These are phyloP conservation scores for Myopa testacea DNA, from an alignment of 2,888 invertebrate species.

Conservation along the genomic window DNA sequence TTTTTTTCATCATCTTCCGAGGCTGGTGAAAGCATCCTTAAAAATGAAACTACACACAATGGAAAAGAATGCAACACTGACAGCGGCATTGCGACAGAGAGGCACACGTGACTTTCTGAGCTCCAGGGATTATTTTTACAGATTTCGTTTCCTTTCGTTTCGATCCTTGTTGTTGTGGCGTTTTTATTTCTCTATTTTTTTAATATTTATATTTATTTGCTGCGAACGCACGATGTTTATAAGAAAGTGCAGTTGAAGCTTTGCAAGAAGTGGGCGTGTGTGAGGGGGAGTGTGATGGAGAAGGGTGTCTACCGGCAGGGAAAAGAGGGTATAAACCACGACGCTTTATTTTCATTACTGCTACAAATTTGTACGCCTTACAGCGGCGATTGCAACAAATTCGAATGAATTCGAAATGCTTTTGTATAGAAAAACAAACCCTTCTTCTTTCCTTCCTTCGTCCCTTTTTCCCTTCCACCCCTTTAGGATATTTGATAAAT, in stretches of 20 bases:
- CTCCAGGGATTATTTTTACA: no score
- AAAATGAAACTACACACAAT: not conserved
- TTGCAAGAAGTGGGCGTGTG: no score
- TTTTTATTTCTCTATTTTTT: no score
- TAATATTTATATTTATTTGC: no score
- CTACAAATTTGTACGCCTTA: slow-evolving; percentile 6
- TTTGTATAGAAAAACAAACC: slow-evolving; percentile 11
- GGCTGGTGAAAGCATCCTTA: not conserved
- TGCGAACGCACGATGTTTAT: no score
- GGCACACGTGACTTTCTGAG: not conserved
- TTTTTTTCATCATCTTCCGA: no score
- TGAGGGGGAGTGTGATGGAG: no score
- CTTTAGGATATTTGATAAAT: slow-evolving; percentile 25
- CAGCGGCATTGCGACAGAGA: slow-evolving; percentile 1
- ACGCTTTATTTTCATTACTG: slow-evolving; percentile 40
- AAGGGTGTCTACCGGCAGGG: not conserved
- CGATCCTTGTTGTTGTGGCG: no score
- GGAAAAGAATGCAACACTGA: not conserved
- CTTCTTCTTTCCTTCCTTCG: not conserved
- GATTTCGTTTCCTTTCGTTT: no score
- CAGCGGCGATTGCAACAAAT: slow-evolving; percentile 17
- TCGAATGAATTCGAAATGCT: slow-evolving; percentile 25
- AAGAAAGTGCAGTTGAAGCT: no score
- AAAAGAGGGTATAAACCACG: slow-evolving; percentile 28
- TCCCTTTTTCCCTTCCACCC: slow-evolving; percentile 1